Evolutionary conservation across 2,797 vertebrate species (phyloP).

Genomic region (Urocyon cinereoargenteus): DNA sequence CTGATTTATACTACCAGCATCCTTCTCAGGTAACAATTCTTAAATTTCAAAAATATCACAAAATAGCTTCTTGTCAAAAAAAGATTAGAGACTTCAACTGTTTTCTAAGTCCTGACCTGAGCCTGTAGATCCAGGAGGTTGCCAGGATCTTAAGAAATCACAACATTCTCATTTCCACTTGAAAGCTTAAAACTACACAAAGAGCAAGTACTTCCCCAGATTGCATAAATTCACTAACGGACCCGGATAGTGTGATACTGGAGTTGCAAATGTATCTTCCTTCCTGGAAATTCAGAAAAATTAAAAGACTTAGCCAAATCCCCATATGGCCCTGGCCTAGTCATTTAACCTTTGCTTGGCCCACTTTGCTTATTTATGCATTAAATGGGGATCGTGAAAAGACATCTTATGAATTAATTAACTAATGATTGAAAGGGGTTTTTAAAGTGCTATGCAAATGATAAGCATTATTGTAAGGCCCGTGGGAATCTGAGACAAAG

Average conservation of each 20-base stretch:
- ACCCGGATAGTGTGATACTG: not conserved
- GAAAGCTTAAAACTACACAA: not conserved
- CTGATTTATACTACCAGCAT: not conserved
- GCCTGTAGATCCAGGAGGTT: not conserved
- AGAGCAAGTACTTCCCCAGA: not conserved
- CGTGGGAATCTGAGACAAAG: conserved; percentile 46
- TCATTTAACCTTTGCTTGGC: conserved; percentile 52
- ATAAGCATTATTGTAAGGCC: not conserved
- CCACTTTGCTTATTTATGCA: conserved; percentile 39
- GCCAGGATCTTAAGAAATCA: not conserved
- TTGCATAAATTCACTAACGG: not conserved
- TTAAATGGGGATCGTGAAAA: conserved; percentile 5
- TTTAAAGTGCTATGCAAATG: conserved; percentile 65
- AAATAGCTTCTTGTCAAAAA: conserved; percentile 19
- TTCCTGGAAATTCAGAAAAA: not conserved
- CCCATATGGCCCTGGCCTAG: not conserved
- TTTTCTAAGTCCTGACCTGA: not conserved
- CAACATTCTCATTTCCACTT: conserved; percentile 9
- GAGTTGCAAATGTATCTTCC: conserved; percentile 1
- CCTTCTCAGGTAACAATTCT: not conserved
- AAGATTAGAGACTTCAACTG: not conserved
- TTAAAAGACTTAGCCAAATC: not conserved
- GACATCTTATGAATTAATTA: conserved; percentile 60
- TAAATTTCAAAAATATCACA: conserved; percentile 35
- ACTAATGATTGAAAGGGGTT: conserved; percentile 61